phyloP scores from a whole-genome alignment of 1,140 invertebrate genomes.

The Teleogryllus occipitalis region DNA sequence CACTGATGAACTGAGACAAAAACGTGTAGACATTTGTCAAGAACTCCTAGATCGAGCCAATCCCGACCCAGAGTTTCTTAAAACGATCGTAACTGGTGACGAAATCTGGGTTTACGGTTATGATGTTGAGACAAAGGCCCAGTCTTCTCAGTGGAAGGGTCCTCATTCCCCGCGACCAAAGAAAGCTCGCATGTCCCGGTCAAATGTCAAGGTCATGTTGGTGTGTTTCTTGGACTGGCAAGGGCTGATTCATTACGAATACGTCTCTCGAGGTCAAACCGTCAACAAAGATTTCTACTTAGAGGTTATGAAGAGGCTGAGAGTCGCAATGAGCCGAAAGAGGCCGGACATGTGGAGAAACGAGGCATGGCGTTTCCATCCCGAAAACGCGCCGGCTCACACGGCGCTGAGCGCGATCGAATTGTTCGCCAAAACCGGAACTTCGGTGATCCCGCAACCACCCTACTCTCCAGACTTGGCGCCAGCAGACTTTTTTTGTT shows the following conservation, averaged over 20 bases:
- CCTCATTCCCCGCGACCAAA: constrained; percentile 25
- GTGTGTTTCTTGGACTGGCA: constrained; percentile 31
- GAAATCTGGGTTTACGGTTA: constrained; percentile 30
- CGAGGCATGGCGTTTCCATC: too few relatives aligned
- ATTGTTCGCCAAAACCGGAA: too few relatives aligned
- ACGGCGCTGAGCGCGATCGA: too few relatives aligned
- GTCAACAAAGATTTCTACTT: constrained; percentile 25
- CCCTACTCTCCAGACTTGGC: too few relatives aligned
- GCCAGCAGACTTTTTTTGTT: too few relatives aligned
- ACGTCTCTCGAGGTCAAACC: constrained; percentile 28
- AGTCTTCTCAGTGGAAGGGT: constrained; percentile 27
- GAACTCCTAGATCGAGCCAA: constrained; percentile 14
- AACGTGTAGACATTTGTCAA: not conserved
- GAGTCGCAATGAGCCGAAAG: not conserved
- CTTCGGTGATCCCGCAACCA: too few relatives aligned
- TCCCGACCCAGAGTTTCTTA: constrained; percentile 10
- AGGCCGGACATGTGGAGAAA: not conserved
- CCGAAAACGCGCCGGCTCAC: too few relatives aligned
- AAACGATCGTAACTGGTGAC: constrained; percentile 26
- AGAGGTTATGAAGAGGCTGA: not conserved
- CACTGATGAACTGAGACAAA: constrained; percentile 11
- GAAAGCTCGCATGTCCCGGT: constrained; percentile 27
- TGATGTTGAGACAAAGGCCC: constrained; percentile 29
- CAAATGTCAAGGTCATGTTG: constrained; percentile 31
- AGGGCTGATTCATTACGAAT: constrained; percentile 30